Base-by-base conservation (phyloP, 2,113 vertebrate genomes). In the Loxodonta africana region DNA sequence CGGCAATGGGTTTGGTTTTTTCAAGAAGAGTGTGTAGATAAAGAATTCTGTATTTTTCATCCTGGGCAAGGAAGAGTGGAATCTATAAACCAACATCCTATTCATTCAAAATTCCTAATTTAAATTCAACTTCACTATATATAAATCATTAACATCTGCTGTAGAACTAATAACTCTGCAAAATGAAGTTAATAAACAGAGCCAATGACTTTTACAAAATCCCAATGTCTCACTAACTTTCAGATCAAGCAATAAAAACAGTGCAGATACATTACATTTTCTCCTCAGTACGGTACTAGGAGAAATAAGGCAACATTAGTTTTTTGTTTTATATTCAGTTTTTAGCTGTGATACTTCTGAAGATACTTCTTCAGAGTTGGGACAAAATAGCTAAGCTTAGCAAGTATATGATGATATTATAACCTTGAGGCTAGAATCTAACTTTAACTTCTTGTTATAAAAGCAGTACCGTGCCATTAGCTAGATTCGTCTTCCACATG, bases 31-130 rank as follows among this genome's bases (percentile, higher is more conserved):
- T 26, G 14, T 74, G 1, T 18, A 76, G 3, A 80, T 73, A 62
- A 81, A 91, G 65, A 90, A 89, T 89, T 94, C 74, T 28, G 37
- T 37, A 88, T 90, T 82, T 67, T 62, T 89, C 46, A 86, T 37
- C 6, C 26, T 81, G 37, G 11, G 85, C 63, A 96, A 92, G 41
- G 44, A 37, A 12, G 33, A 92, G 7, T 44, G 30, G 15, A 73
- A 84, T 81, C 62, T 88, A 80, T 48, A 65, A 2, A 83, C 8
- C 6, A 44, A 78, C 1, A 8, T 63, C 6, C 65, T 60, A 86
- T 11, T 57, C 60, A 88, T 74, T 82, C 26, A 71, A 90, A 91
- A 76, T n/a, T 83, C 17, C 41, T 46, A 18, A 63, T n/a, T 76
- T 65, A 90, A 90, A 86, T 62, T 93, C 84, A 87, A 73, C 82